Evolutionary conservation across 2,113 vertebrate genomes (phyloP).

Genomic region (Boleophthalmus pectinirostris): DNA sequence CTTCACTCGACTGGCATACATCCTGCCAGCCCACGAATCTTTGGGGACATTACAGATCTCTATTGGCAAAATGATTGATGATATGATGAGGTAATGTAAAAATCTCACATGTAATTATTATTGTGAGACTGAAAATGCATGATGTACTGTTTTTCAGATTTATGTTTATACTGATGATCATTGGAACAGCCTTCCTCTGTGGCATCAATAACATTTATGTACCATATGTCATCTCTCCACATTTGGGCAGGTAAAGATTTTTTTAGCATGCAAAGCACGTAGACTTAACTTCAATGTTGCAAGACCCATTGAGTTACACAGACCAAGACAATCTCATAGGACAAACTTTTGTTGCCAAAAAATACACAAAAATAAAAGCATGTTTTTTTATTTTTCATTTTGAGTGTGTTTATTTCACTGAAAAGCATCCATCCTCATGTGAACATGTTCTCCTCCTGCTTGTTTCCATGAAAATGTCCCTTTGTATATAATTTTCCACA

Average conservation of each 20-base stretch:
- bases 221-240: slow-evolving; percentile 80
- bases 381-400: too few species aligned
- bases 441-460: too few species aligned
- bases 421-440: too few species aligned
- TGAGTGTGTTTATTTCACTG: too few species aligned
- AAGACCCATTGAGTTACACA: background rate
- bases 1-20: slow-evolving; percentile 88
- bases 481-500: too few species aligned
- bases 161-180: slow-evolving; percentile 93
- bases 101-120: background rate
- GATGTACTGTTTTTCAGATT: slow-evolving; percentile 73
- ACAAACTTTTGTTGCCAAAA: too few species aligned
- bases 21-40: slow-evolving; percentile 87
- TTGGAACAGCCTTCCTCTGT: slow-evolving; percentile 89
- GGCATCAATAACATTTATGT: slow-evolving; percentile 92
- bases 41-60: slow-evolving; percentile 91
- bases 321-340: background rate
- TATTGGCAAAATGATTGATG: slow-evolving; percentile 91
- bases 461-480: too few species aligned
- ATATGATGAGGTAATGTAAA: slow-evolving; percentile 85
- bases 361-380: too few species aligned
- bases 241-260: slow-evolving; percentile 81
- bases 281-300: too few species aligned
- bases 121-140: background rate
- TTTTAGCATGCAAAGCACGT: background rate